Conservation (phyloP, 1,140 invertebrate genomes). For the Procambarus clarkii region DNA sequence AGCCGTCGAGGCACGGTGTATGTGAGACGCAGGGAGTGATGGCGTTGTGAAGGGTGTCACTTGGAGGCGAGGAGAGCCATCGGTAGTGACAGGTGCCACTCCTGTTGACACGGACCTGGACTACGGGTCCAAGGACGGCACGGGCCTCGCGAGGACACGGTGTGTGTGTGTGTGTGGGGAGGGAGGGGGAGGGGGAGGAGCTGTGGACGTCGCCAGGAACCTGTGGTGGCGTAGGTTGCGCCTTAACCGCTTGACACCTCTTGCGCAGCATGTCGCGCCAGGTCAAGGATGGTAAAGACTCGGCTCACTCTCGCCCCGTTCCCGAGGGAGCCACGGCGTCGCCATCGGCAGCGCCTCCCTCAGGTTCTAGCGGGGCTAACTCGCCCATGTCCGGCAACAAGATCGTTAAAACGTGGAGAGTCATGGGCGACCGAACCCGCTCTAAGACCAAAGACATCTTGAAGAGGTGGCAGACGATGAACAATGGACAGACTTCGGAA, state of each 20-base stretch:
- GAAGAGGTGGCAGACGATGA: constrained; percentile 72
- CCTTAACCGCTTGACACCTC: not conserved
- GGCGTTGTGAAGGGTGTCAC: constrained; percentile 13
- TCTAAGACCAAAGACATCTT: constrained; percentile 69
- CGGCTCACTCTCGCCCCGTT: constrained; percentile 44
- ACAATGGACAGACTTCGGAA: constrained; percentile 66
- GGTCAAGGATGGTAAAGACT: constrained; percentile 38
- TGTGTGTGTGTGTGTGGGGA: no score
- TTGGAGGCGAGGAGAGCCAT: not conserved
- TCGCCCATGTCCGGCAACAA: constrained; percentile 71
- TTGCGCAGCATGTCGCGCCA: constrained; percentile 43
- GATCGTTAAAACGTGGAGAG: constrained; percentile 68
- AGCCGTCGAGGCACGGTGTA: no score
- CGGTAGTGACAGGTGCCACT: constrained; percentile 14
- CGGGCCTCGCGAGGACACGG: no score
- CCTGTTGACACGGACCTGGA: not conserved
- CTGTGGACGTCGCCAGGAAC: not conserved
- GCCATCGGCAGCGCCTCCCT: constrained; percentile 6
- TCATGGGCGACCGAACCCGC: constrained; percentile 69
- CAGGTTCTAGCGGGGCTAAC: constrained; percentile 33
- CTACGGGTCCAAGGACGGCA: not conserved
- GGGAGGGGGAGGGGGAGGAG: not conserved
- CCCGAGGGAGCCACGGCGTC: constrained; percentile 42
- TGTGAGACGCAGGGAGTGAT: not conserved
- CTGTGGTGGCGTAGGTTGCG: constrained; percentile 19